Evolutionary conservation across 2,888 invertebrate species (phyloP), one percentile per base, ranked within the genome.

Genomic region (Rhaphigaster nebulosa): DNA sequence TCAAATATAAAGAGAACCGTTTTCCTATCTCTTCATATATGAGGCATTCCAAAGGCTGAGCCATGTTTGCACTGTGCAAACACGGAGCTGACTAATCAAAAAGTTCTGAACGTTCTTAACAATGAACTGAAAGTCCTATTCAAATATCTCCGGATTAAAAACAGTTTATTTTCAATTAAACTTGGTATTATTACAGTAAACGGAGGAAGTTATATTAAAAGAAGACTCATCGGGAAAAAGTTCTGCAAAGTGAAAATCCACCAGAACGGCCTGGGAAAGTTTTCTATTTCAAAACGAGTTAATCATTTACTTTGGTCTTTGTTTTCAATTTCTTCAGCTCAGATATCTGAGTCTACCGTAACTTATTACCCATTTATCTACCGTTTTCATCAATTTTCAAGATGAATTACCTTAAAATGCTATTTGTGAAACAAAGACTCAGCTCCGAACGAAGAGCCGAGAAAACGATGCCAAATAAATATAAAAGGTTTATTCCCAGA

Each of bases 121-220:
- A 84, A 84, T 45, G 84, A 45, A 45, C 45, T 38, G 38, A 13
- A 45, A 84, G 45, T 84, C 45, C 45, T 84, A 84, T 84, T n/a
- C 45, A 84, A 84, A 76, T 50, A 45, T 84, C 45, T 84, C 41
- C 15, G 18, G n/a, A 84, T 84, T 84, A 84, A 84, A 84, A 84
- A n/a, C 84, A 50, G 84, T 50, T 84, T 50, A 50, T 84, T 84
- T 84, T 84, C 45, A 84, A 84, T 84, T 84, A 84, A 45, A 50
- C 45, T 50, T 84, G 34, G 70, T 38, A 41, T 84, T 50, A 84
- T 45, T 84, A 26, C 45, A 41, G 84, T 26, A n/a, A 84, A 84
- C 45, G 84, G 45, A 45, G 84, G 45, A 45, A 50, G 45, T 84
- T 84, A 84, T 41, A 84, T 41, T 50, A 84, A 84, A 84, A 84